Percentiles rank a stretch among this genome's conserved stretches.
phyloP scores from a whole-genome alignment of 2,888 invertebrate species.

The Thereva unica region DNA sequence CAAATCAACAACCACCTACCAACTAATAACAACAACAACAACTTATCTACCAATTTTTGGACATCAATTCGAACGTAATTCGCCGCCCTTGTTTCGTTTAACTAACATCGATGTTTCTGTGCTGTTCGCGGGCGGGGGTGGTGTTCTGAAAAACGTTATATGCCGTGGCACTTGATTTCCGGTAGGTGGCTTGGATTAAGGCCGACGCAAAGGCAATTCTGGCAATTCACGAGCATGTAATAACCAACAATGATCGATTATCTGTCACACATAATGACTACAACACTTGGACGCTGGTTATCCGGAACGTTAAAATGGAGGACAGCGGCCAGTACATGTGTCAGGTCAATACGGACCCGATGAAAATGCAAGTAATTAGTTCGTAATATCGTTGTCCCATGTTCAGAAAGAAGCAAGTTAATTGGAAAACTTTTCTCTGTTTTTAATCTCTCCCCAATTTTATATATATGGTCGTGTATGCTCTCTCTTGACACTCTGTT shows the following conservation, averaged over 20 bases:
- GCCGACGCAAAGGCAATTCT: conserved; percentile 91
- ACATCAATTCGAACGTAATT: too few species aligned
- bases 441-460: too few species aligned
- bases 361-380: conserved; percentile 85
- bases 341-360: conserved; percentile 92
- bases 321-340: conserved; percentile 93
- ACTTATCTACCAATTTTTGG: too few species aligned
- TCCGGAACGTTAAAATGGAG: conserved; percentile 80
- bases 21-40: too few species aligned
- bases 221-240: conserved; percentile 91
- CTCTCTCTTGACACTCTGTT: background rate
- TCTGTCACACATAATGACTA: conserved; percentile 90
- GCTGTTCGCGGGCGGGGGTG: background rate
- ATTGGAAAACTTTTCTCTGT: too few species aligned
- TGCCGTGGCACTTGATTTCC: conserved; percentile 1
- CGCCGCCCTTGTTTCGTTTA: too few species aligned
- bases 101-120: too few species aligned
- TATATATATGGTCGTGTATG: too few species aligned
- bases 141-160: background rate
- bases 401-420: too few species aligned
- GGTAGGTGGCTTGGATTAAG: conserved; percentile 91
- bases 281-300: conserved; percentile 91
- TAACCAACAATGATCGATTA: conserved; percentile 87
- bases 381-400: conserved; percentile 10
- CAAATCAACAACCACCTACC: too few species aligned